These are phyloP conservation scores for Heliconius congener DNA, from an alignment of 1,140 invertebrate species.

Conservation along the genomic window DNA sequence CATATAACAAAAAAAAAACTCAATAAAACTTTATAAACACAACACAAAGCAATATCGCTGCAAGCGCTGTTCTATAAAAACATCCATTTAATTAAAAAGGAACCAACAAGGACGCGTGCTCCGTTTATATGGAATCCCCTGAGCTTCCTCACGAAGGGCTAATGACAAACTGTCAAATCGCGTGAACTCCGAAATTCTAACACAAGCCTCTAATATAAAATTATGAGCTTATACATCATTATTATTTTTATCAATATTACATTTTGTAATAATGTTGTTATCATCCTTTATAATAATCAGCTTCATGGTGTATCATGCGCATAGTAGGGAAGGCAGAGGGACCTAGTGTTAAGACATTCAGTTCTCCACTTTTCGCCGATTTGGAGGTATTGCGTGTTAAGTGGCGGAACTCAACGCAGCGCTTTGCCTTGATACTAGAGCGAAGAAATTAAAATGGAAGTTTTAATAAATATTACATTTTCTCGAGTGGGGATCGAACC, in stretches of 20 bases:
- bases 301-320: too few relatives aligned
- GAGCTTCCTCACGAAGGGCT: slow-evolving; percentile 29
- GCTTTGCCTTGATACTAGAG: too few relatives aligned
- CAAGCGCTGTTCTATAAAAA: slow-evolving; percentile 20
- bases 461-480: too few relatives aligned
- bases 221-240: not conserved
- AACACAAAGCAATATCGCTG: slow-evolving; percentile 11
- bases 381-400: too few relatives aligned
- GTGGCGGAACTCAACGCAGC: too few relatives aligned
- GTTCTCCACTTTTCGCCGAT: too few relatives aligned
- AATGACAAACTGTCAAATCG: slow-evolving; percentile 36
- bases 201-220: not conserved
- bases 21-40: slow-evolving; percentile 11
- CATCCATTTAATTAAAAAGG: slow-evolving; percentile 33
- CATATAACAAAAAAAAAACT: not conserved
- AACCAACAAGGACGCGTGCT: slow-evolving; percentile 24
- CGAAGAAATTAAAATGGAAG: too few relatives aligned
- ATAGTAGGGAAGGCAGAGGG: too few relatives aligned
- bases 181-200: slow-evolving; percentile 34
- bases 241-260: not conserved
- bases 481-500: too few relatives aligned
- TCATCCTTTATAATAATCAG: not conserved
- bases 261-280: not conserved
- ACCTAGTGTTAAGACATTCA: too few relatives aligned
- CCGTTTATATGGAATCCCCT: slow-evolving; percentile 32